Percentiles rank a stretch among this genome's conserved stretches.
Evolutionary conservation across 2,797 vertebrate genomes (phyloP).

Genomic region (Danio aesculapii): DNA sequence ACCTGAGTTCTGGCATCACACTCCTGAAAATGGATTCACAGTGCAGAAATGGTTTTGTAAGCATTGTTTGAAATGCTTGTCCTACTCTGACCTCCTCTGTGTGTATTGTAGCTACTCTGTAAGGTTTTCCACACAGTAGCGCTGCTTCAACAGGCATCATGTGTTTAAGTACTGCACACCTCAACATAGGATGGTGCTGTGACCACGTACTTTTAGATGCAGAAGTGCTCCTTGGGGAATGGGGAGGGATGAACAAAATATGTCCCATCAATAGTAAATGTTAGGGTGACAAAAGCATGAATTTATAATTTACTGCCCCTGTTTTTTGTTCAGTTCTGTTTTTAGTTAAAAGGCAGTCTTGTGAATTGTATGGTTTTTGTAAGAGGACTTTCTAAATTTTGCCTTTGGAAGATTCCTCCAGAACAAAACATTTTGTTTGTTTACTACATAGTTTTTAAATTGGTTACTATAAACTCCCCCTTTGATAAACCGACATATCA

Average conservation of each 20-base stretch:
- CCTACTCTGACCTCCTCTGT: constrained; percentile 46
- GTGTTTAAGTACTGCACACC: not conserved
- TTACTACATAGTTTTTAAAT: not conserved
- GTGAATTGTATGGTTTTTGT: not conserved
- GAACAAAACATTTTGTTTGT: not conserved
- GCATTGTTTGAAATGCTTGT: constrained; percentile 50
- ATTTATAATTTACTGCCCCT: not conserved
- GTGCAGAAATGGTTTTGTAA: constrained; percentile 86
- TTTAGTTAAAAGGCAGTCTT: not conserved
- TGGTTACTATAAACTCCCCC: no score
- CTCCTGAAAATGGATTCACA: constrained; percentile 93
- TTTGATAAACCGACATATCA: no score
- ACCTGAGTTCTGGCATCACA: constrained; percentile 97
- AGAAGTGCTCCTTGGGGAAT: not conserved
- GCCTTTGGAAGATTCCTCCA: not conserved
- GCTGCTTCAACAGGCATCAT: not conserved
- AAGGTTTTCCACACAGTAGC: constrained; percentile 11
- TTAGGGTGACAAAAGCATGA: not conserved
- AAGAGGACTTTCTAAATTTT: not conserved
- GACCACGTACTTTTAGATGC: not conserved
- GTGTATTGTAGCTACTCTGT: constrained; percentile 24
- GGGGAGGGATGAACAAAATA: not conserved
- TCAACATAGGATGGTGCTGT: not conserved
- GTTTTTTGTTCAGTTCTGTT: not conserved
- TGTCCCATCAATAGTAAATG: not conserved